Evolutionary conservation across 2,797 vertebrate genomes (phyloP), one percentile per base, ranked within the genome.

Genomic region (Acomys russatus): DNA sequence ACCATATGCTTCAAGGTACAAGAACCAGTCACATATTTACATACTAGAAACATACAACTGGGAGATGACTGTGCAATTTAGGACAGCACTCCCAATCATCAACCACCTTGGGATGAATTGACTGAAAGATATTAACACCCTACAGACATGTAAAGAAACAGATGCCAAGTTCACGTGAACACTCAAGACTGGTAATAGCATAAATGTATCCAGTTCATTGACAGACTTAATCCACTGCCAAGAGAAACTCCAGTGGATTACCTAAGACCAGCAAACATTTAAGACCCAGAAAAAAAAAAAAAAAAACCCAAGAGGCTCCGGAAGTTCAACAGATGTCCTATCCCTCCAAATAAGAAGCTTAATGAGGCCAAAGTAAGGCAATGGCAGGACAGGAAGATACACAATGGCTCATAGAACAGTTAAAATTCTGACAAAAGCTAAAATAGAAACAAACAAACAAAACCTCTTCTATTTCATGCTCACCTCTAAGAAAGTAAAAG

Each of bases 261-360:
- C 4, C 77, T 28, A 61, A 59, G 54, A 68, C 14, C 68, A n/a
- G 2, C n/a, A 92, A 85, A 56, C 73, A 88, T 51, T 49, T 80
- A 95, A 9, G 44, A 92, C n/a, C 35, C n/a, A 85, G 9, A 73
- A 86, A 73, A 86, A 92, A 94, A 78, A 44, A 44, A 44, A 44
- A 73, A 86, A 73, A 83, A 92, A 94, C 74, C 4, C 28, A 86
- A 77, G 56, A 76, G 56, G 63, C 54, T 92, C 56, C 90, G 87
- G 28, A 83, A 38, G 49, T 61, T 80, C 74, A 82, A 30, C 4
- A 84, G 1, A 74, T 10, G 30, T 49, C 25, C 71, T 88, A 33
- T 3, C 51, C 25, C 56, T 59, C 66, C 71, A 71, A 66, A 33
- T 17, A 78, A 38, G 35, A 85, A 93, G 25, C 20, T 63, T 54